phyloP scores from a whole-genome alignment of 2,113 vertebrate genomes.

The human region DNA sequence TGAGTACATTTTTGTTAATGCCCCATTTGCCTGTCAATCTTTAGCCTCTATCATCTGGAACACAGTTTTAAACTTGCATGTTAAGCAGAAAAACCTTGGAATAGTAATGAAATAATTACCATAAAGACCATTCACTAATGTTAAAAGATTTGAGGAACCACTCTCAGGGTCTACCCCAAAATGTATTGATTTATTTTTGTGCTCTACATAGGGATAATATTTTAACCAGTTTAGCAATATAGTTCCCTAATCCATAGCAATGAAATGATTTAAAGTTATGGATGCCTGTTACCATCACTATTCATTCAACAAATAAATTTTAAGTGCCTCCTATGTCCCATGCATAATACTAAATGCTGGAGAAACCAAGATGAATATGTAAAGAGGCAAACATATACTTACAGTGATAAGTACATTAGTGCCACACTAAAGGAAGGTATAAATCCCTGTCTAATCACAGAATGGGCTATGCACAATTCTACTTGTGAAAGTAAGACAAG shows the following conservation, averaged over 20 bases:
- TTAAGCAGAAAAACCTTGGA: constrained; percentile 27
- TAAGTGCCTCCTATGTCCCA: neutral
- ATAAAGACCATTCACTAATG: constrained; percentile 16
- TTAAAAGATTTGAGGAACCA: constrained; percentile 43
- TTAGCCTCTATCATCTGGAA: constrained; percentile 52
- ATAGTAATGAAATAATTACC: constrained; percentile 33
- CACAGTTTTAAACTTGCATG: constrained; percentile 10
- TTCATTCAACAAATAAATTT: constrained; percentile 2
- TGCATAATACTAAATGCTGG: neutral
- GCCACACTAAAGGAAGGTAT: neutral
- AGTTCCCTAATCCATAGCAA: neutral
- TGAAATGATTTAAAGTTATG: constrained; percentile 31
- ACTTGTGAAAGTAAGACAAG: neutral
- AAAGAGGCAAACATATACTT: neutral
- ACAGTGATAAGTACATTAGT: neutral
- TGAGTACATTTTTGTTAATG: constrained; percentile 58
- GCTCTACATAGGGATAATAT: neutral
- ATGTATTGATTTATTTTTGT: constrained; percentile 40
- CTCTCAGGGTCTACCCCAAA: neutral
- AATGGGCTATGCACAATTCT: neutral
- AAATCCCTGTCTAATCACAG: neutral
- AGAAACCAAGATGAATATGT: constrained; percentile 31
- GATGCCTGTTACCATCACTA: neutral
- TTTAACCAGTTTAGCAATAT: constrained; percentile 5
- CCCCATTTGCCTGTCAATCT: constrained; percentile 41